Base-by-base conservation (phyloP, 2,888 invertebrate genomes). In the Heteromurus nitidus region DNA sequence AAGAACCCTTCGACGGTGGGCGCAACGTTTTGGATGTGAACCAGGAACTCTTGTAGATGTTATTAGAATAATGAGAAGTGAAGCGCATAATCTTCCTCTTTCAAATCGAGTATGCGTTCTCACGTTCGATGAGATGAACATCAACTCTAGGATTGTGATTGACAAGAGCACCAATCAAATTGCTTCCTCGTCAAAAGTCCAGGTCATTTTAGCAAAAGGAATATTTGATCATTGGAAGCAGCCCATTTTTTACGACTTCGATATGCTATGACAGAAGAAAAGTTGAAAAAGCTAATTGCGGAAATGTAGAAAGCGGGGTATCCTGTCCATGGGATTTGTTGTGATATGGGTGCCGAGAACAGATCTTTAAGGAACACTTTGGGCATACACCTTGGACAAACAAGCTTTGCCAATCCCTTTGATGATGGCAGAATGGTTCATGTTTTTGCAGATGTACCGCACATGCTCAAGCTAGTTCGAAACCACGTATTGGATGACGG, bases 391-490 rank as follows among this genome's bases (percentile, higher is more conserved):
- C 3, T 50, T n/a, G 50, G 20, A 1, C 0, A 1, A 3, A 5
- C 30, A 18, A 18, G 18, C 0, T 68, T 68, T 30, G 7, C 26
- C 2, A 68, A 68, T n/a, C 68, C 68, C 2, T 5, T 1, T 5
- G 3, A 30, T 24, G 3, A 13, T 20, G 53, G 9, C 16, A 1
- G 62, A 31, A 67, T 70, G 3, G 60, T 87, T 2, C 82, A 53
- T 62, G 75, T 85, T 22, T 85, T 87, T 55, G 79, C 82, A 16
- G 87, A 87, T 42, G 69, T 83, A 0, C 86, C 84, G 0, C 85
- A 86, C 60, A 58, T 83, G 28, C 11, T 86, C 0, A 86, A 86
- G 44, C 50, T 85, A 11, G 11, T 85, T 2, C 30, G 84, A 11
- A 86, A 86, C 58, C 86, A 86, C 67, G 28, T 81, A 9, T 13